Conservation (phyloP, 2,888 invertebrate genomes). For the Endomychus coccineus region DNA sequence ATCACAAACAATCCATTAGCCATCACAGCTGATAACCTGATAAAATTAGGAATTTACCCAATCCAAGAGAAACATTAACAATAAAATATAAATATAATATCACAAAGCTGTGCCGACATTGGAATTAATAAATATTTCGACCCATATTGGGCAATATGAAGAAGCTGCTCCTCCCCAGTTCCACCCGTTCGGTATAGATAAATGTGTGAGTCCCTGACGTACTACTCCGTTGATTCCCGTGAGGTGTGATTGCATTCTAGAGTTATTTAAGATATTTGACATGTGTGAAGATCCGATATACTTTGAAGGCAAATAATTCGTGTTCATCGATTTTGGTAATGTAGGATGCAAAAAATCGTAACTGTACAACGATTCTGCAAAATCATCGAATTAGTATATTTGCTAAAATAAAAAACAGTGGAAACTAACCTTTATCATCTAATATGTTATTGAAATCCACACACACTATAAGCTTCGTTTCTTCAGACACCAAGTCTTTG, state of each 20-base stretch:
- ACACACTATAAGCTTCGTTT: conserved; percentile 33
- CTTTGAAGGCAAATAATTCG: too few species aligned
- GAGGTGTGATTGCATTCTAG: conserved; percentile 30
- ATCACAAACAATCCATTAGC: too few species aligned
- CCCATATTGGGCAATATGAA: conserved; percentile 68
- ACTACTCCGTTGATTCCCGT: conserved; percentile 58
- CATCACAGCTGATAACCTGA: too few species aligned
- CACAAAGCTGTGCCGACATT: conserved; percentile 33
- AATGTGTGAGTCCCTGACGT: conserved; percentile 61
- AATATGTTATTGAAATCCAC: conserved; percentile 36
- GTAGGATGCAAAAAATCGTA: too few species aligned
- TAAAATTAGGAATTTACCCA: too few species aligned
- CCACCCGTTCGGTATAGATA: conserved; percentile 79
- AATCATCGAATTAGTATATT: too few species aligned
- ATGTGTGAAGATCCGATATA: conserved; percentile 23
- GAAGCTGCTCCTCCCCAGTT: conserved; percentile 74
- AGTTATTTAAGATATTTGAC: conserved; percentile 28
- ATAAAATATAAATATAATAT: too few species aligned
- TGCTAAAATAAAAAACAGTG: too few species aligned
- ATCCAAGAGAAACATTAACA: too few species aligned
- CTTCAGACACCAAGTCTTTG: conserved; percentile 28
- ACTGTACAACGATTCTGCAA: too few species aligned
- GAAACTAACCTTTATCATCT: conserved; percentile 15
- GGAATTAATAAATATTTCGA: conserved; percentile 51
- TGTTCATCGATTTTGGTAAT: too few species aligned